Percentiles rank a stretch among this genome's conserved stretches.
These are phyloP conservation scores for Bucco capensis DNA, from an alignment of 2,113 vertebrate genomes.

Conservation along the genomic window DNA sequence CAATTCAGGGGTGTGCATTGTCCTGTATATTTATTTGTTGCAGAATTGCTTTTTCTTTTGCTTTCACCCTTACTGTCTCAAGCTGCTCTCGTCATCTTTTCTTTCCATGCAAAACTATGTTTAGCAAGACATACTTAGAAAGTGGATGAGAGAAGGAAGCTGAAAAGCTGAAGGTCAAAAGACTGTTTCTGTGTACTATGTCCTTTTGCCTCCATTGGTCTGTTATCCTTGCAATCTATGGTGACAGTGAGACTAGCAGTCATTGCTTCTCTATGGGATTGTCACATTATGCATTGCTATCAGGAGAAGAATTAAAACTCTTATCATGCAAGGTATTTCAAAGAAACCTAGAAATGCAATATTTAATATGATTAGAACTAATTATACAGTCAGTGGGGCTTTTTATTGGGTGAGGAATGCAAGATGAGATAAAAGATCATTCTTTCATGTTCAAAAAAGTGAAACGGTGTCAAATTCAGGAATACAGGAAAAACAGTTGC, in stretches of 20 bases:
- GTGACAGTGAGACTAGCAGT: not conserved
- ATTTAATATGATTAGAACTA: not conserved
- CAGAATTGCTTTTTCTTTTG: not conserved
- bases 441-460: not conserved
- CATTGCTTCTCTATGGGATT: not conserved
- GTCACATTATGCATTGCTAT: not conserved
- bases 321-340: not conserved
- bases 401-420: not conserved
- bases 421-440: not conserved
- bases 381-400: not conserved
- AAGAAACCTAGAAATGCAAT: not conserved
- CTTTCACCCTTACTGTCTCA: not conserved
- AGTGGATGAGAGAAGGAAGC: not conserved
- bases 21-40: not conserved
- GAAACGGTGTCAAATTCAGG: not conserved
- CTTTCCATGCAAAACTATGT: not conserved
- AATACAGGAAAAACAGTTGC: not conserved
- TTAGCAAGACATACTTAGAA: not conserved
- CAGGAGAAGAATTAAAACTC: not conserved
- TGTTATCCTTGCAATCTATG: not conserved
- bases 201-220: not conserved
- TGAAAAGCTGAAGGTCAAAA: not conserved
- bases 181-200: not conserved
- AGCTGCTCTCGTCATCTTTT: not conserved
- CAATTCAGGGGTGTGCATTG: not conserved